phyloP scores from a whole-genome alignment of 2,113 vertebrate species.

The Aptenodytes patagonicus region DNA sequence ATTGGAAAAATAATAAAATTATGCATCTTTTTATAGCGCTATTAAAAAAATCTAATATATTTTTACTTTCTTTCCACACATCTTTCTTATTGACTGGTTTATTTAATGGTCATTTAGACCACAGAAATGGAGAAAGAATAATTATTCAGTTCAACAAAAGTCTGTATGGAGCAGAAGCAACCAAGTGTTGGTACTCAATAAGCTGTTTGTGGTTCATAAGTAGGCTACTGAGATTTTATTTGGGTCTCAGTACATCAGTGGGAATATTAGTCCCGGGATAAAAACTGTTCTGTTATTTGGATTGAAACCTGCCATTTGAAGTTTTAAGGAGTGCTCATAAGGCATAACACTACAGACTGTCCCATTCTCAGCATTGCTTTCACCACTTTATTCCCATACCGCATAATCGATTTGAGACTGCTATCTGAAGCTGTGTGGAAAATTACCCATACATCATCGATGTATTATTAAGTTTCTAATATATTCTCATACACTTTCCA shows the following conservation, averaged over 20 bases:
- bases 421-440: neutral
- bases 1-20: neutral
- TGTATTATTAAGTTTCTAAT: neutral
- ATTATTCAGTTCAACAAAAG: neutral
- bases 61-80: neutral
- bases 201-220: neutral
- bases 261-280: neutral
- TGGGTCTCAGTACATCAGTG: rapidly evolving
- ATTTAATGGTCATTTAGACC: neutral
- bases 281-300: neutral
- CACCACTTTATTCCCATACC: neutral
- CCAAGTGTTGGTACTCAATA: neutral
- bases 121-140: neutral
- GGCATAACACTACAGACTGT: neutral
- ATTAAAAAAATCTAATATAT: neutral
- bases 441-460: neutral
- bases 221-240: neutral
- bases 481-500: neutral
- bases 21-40: neutral
- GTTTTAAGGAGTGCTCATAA: neutral
- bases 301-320: neutral
- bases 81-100: neutral
- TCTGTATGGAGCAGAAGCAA: neutral
- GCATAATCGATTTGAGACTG: neutral
- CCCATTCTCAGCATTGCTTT: neutral